Base-by-base conservation (phyloP, 2,888 invertebrate genomes). In the Ophioninae sp. region DNA sequence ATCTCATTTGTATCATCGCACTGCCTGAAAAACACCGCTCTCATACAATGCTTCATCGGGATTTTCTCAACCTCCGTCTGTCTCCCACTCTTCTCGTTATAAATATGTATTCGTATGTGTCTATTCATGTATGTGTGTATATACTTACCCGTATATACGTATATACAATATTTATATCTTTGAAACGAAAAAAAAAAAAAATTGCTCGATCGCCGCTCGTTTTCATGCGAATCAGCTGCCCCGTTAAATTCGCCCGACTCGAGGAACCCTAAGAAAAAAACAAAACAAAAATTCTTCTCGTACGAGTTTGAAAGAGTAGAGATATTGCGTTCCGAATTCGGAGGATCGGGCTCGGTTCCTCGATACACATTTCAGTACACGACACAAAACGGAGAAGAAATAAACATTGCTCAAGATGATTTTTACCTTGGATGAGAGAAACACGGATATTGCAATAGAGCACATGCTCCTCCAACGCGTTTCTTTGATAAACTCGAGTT, bases 1-100 rank as follows among this genome's bases (percentile, higher is more conserved):
- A 37, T 74, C 68, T 59, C 75, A 62, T 73, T 50, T 84, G 87
- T 85, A 87, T 88, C 88, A 87, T 86, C 78, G 87, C 90, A 89
- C 90, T 91, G 90, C 90, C 91, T 90, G 73, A 70, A 88, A 89
- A 88, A 90, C 90, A 89, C 91, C 90, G 90, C 90, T 91, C 90
- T 90, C 91, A 91, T 91, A 87, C 80, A 89, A 30, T 88, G 88
- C 88, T 90, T 85, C 70, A 39, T 79, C 75, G 62, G 76, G 57
- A 56, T 79, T 67, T 82, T 70, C 39, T 81, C 67, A 8, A 57
- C 70, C 13, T 59, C 65, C 76, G 20, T 67, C 20, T 65, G 70
- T 65, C 68, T 68, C 23, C n/a, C 20, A 68, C 17, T 73, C 20
- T 21, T 62, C 7, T 23, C 30, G 1, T 50, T 20, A 10, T 44